Percentiles rank a stretch among this genome's conserved stretches.
phyloP scores from a whole-genome alignment of 2,113 vertebrate genomes.

The Ctenomys sociabilis region DNA sequence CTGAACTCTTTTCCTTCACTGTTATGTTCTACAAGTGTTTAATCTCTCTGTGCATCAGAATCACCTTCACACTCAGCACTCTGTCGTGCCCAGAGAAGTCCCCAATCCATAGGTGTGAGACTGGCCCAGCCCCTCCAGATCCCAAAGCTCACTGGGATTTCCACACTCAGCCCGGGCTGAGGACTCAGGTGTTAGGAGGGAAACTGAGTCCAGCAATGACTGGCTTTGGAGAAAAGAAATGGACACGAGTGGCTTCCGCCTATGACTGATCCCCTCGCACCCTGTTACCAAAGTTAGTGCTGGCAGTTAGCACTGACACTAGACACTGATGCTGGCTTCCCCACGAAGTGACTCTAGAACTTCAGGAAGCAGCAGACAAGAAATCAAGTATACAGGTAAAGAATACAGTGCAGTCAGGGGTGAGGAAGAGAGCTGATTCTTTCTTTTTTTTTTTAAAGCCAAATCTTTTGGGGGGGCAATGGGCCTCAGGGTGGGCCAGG shows the following conservation, averaged over 20 bases:
- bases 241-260: neutral
- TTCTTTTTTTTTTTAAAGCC: too few relatives aligned
- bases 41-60: neutral
- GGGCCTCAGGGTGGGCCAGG: too few relatives aligned
- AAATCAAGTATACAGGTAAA: too few relatives aligned
- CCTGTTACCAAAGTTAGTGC: neutral
- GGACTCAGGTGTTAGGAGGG: neutral
- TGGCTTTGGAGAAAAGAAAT: neutral
- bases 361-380: too few relatives aligned
- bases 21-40: neutral
- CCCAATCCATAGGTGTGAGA: neutral
- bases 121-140: accelerated
- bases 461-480: too few relatives aligned
- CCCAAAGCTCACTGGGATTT: neutral
- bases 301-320: neutral
- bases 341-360: neutral
- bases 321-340: neutral
- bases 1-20: neutral
- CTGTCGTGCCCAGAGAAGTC: accelerated
- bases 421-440: too few relatives aligned
- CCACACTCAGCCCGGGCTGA: too few relatives aligned
- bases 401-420: too few relatives aligned
- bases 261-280: neutral
- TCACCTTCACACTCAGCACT: neutral
- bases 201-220: neutral